A percentile compares a stretch with the other conserved stretches of the same genome.
Conservation (phyloP, 1,140 invertebrate genomes). For the Pogonognathellus flavescens region DNA sequence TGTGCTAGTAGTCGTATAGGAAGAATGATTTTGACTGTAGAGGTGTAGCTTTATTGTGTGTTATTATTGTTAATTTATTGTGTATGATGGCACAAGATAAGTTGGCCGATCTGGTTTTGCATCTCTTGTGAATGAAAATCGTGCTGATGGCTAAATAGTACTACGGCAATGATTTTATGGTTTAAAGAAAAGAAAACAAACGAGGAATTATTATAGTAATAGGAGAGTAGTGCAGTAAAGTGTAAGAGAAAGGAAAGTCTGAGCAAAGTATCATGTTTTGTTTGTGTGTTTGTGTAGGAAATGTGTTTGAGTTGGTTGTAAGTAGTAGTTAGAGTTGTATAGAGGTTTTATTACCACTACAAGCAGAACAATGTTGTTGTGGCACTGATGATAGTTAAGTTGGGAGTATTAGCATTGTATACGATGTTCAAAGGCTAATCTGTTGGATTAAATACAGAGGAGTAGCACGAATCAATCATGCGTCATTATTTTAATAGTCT, state of each 20-base stretch:
- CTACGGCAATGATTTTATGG: no score
- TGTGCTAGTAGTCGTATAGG: no score
- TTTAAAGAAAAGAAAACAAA: slow-evolving; percentile 10
- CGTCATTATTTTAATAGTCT: slow-evolving; percentile 49
- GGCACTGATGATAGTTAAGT: no score
- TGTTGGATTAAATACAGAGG: neutral
- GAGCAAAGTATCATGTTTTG: neutral
- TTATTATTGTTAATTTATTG: neutral
- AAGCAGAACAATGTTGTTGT: no score
- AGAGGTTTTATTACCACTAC: no score
- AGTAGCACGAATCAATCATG: slow-evolving; percentile 48
- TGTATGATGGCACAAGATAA: slow-evolving; percentile 5
- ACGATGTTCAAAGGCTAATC: neutral
- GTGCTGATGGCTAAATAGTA: slow-evolving; percentile 35
- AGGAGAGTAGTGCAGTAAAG: neutral
- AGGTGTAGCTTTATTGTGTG: no score
- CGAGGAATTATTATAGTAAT: neutral
- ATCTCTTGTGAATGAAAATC: slow-evolving; percentile 28
- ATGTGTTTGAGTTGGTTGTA: no score
- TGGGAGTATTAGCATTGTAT: no score
- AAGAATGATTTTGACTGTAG: no score
- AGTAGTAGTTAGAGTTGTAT: no score
- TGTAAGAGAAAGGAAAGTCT: neutral
- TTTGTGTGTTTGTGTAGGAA: neutral
- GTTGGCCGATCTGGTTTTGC: slow-evolving; percentile 37